phyloP scores from a whole-genome alignment of 2,797 vertebrate genomes.

The Phalanger gymnotis region DNA sequence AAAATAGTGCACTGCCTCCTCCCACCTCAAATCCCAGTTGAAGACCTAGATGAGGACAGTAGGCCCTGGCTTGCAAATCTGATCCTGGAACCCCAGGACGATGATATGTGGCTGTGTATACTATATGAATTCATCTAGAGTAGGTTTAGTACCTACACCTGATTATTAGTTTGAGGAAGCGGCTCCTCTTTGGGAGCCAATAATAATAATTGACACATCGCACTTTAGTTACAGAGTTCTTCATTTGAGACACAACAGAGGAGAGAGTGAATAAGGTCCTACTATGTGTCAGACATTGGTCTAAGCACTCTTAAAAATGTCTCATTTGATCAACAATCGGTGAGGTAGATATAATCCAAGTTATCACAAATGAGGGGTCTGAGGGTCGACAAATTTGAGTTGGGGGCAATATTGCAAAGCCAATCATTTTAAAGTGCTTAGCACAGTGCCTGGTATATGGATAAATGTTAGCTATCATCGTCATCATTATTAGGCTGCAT shows the following conservation, averaged over 20 bases:
- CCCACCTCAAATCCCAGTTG: background rate
- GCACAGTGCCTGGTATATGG: background rate
- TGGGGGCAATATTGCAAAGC: background rate
- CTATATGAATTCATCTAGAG: background rate
- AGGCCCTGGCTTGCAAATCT: background rate
- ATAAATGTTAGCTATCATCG: background rate
- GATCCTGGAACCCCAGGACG: background rate
- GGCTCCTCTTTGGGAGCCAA: background rate
- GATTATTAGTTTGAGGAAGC: background rate
- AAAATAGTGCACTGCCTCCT: background rate
- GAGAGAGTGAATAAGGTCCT: background rate
- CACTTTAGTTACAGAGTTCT: background rate
- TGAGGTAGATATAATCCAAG: background rate
- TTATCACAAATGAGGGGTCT: background rate
- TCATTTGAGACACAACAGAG: background rate
- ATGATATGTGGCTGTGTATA: background rate
- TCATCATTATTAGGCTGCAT: background rate
- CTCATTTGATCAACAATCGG: background rate
- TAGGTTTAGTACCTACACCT: background rate
- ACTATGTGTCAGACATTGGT: background rate
- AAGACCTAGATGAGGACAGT: background rate
- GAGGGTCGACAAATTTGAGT: background rate
- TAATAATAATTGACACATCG: background rate
- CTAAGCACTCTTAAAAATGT: background rate
- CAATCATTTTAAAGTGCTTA: background rate